Percentiles rank a stretch among this genome's conserved stretches.
Evolutionary conservation across 1,140 invertebrate species (phyloP).

Genomic region (Drosophila sturtevanti): DNA sequence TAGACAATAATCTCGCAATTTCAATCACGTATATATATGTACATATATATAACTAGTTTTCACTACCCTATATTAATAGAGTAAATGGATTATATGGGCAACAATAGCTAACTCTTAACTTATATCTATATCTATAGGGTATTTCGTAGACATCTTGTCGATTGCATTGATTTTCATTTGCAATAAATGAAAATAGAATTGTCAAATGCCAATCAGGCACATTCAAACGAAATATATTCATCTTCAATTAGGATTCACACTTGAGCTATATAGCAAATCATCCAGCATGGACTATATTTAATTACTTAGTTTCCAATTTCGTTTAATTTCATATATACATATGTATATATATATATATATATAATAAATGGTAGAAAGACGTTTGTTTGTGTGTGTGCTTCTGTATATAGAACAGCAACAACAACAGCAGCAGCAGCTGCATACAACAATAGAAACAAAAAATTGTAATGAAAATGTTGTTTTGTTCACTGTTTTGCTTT

Average conservation of each 20-base stretch:
- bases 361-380: too few relatives aligned
- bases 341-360: too few relatives aligned
- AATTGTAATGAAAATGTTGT: slow-evolving; percentile 6
- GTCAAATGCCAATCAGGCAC: slow-evolving; percentile 37
- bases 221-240: slow-evolving; percentile 1
- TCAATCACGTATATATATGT: background rate
- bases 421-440: background rate
- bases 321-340: background rate
- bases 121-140: too few relatives aligned
- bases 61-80: too few relatives aligned
- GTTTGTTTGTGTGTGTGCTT: too few relatives aligned
- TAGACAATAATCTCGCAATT: background rate
- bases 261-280: slow-evolving; percentile 2
- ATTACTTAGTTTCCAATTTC: slow-evolving; percentile 8
- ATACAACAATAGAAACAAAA: background rate
- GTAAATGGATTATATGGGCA: too few relatives aligned
- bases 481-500: background rate
- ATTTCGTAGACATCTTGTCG: background rate
- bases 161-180: background rate
- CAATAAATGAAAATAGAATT: slow-evolving; percentile 50
- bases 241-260: slow-evolving; percentile 6
- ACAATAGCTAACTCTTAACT: too few relatives aligned
- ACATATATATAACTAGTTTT: background rate
- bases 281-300: slow-evolving; percentile 1
- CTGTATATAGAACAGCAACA: background rate